Conservation (phyloP, 53 echinoderm and acorn worm species). For the Crossaster papposus region DNA sequence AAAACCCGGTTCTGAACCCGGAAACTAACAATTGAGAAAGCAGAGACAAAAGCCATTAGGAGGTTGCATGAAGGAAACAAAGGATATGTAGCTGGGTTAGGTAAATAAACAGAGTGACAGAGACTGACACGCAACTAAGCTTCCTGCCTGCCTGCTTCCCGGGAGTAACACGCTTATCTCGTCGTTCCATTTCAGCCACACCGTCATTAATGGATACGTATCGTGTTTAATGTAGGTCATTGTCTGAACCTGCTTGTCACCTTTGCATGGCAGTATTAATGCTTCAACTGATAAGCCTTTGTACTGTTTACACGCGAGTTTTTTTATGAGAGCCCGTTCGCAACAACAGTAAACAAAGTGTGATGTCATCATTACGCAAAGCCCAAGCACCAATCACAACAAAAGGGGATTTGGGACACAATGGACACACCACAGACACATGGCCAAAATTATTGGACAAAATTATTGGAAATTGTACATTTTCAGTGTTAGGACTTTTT, state of each 20-base stretch:
- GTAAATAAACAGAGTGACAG: conserved; percentile 8
- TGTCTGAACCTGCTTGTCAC: conserved; percentile 4
- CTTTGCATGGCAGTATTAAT: neutral
- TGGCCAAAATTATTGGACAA: too few relatives aligned
- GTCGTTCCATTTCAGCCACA: conserved; percentile 1
- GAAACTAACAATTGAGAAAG: conserved; percentile 7
- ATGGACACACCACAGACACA: too few relatives aligned
- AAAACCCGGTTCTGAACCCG: conserved; percentile 21
- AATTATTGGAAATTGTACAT: too few relatives aligned
- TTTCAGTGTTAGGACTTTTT: too few relatives aligned
- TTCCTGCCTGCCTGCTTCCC: conserved; percentile 18
- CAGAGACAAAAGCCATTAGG: neutral
- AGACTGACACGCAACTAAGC: conserved; percentile 35
- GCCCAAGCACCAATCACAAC: too few relatives aligned
- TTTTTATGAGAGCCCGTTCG: too few relatives aligned
- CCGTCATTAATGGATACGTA: conserved; percentile 45
- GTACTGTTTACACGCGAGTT: too few relatives aligned
- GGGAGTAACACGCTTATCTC: conserved; percentile 16
- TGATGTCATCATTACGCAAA: too few relatives aligned
- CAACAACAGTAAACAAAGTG: too few relatives aligned
- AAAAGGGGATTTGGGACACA: too few relatives aligned
- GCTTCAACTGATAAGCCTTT: neutral
- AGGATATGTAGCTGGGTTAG: conserved; percentile 3
- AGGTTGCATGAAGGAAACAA: conserved; percentile 22
- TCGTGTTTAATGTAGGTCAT: conserved; percentile 28